Evolutionary conservation across 2,888 invertebrate species (phyloP), one percentile per base, ranked within the genome.

Genomic region (Smittia sp.): DNA sequence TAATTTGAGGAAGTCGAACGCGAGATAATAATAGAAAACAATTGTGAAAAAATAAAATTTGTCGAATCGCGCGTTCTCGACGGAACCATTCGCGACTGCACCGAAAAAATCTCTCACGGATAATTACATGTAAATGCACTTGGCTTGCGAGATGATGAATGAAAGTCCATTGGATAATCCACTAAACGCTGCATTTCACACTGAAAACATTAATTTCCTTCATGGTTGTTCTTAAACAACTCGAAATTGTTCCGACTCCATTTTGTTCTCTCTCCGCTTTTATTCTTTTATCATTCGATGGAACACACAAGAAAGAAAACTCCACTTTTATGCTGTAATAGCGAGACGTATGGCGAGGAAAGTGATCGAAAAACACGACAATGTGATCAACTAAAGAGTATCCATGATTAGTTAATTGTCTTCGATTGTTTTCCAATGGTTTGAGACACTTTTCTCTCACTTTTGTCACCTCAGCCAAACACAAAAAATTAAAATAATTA

Each of bases 211-310:
- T 15, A 20, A 27, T 32, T 69, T 54, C 54, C 52, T 41, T 69
- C 24, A 69, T 68, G 68, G 68, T 68, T 54, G 32, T 69, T 69
- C 69, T 69, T 69, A 69, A 58, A 58, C 20, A 18, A 41, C 46
- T 39, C 68, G 41, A 24, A 68, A 54, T 69, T 27, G 54, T 52
- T 52, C 24, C 69, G 69, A 69, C 69, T 69, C 69, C 69, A 69
- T 69, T 69, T 69, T 69, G 69, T 69, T 69, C 69, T 69, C 68
- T 68, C 69, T 69, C 69, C 32, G 25, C 54, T 69, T 52, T 69
- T 52, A 69, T 69, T 69, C 69, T 69, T 69, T 69, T 69, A 69
- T 69, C 69, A 69, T 69, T 69, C 27, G 52, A 69, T 54, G 25
- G 52, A 52, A 69, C 25, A 69, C 41, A 69, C 22, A 69, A 54